Base-by-base conservation (phyloP, 2,888 invertebrate genomes). In the Drosophila peninsularis region DNA sequence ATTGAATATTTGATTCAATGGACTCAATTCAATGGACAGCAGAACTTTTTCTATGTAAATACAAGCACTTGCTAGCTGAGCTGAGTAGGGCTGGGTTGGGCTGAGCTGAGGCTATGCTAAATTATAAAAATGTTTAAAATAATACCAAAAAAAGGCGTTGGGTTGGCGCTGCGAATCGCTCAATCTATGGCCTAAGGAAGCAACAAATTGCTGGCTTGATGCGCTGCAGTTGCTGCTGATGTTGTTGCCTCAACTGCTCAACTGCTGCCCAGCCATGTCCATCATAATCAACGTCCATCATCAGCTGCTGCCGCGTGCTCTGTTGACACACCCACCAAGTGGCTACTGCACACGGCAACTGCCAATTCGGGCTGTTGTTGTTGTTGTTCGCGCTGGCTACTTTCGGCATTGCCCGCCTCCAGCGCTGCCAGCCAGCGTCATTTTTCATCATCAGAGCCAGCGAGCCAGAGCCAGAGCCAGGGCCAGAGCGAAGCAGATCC, bases 71-170 rank as follows among this genome's bases (percentile, higher is more conserved):
- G 61, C 60, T 21, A 9, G 60, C 62, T n/a, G 39, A 14, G 11
- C 24, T 11, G 17, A 24, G 44, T 9, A n/a, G n/a, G n/a, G n/a
- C n/a, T 6, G 9, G 7, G 21, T 42, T 13, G 14, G 6, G 21
- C 6, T 5, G 27, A 47, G 21, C 36, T 39, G 44, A 2, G 47
- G 17, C 69, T 68, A 45, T 24, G 63, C 67, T 86, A 82, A 83
- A 82, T 82, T 86, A 86, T 83, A 71, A 82, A 78, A 71, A 88
- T 84, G 83, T 83, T 85, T 83, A 79, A 84, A 88, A 80, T 84
- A 88, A 84, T 86, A 84, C 83, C 80, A 73, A 84, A 83, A 84
- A 83, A 86, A 82, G 86, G 86, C 86, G 83, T 82, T 88, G 86
- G 83, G 82, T 66, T 68, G 65, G 78, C 79, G 71, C 80, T 75